Conservation (phyloP, 2,888 invertebrate species). For the Aspidapion aeneum region DNA sequence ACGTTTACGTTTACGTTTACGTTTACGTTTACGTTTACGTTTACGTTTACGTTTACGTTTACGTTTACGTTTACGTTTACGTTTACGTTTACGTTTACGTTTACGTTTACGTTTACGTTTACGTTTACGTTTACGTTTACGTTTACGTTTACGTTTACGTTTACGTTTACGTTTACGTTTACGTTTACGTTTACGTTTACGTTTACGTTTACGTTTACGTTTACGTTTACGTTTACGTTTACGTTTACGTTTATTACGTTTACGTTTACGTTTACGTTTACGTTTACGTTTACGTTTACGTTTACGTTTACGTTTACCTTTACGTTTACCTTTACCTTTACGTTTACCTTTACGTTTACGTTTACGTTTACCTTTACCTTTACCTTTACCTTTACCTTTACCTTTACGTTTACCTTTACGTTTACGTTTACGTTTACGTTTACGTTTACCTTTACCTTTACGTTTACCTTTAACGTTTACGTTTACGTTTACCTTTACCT, state of each 20-base stretch:
- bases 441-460: neutral
- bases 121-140: neutral
- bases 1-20: neutral
- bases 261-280: neutral
- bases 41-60: neutral
- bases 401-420: neutral
- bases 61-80: neutral
- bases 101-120: neutral
- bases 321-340: neutral
- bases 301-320: too few species aligned
- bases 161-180: neutral
- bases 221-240: neutral
- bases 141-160: neutral
- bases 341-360: neutral
- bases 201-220: neutral
- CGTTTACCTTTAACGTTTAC: neutral
- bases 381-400: neutral
- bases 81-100: neutral
- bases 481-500: neutral
- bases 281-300: too few species aligned
- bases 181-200: neutral
- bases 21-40: neutral
- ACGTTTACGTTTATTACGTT: neutral
- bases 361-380: neutral
- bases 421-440: neutral